Base-by-base conservation (phyloP, 2,888 invertebrate species). In the Keiferia lycopersicella region DNA sequence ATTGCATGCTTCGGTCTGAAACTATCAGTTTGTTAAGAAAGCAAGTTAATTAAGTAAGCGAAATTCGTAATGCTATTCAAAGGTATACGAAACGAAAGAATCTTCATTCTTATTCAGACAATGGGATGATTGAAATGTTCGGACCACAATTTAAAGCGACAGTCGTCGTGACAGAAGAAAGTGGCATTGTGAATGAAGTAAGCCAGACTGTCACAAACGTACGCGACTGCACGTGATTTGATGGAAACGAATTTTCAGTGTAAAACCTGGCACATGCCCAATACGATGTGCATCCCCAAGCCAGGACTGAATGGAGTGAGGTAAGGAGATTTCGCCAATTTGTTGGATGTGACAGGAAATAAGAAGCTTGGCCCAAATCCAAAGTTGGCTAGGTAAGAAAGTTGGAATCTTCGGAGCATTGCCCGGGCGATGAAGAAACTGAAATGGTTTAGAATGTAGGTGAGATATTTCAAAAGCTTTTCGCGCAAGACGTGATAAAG, bases 81-180 rank as follows among this genome's bases (percentile, higher is more conserved):
- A 56, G 53, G n/a, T 56, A 22, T 8, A 30, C 26, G 53, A 26
- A 56, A 56, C 20, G 20, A 56, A 56, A 26, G 22, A 56, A 18
- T 26, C 22, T 7, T n/a, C 7, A 50, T 10, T 26, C 26, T n/a
- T 26, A 30, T 26, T 14, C n/a, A 26, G 30, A 56, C 53, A 56
- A 56, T 56, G 3, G 38, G 30, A 38, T 57, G 34, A 73, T 67
- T 57, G 59, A 65, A n/a, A 68, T 66, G 60, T 65, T 38, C 62
- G 61, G 18, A 62, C 57, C 63, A 38, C 57, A 18, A 38, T 30
- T 20, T 56, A 14, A 57, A 34, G 20, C 38, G 18, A 38, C 38
- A 12, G 20, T 39, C 58, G 38, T 39, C 58, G 38, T 39, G 58
- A 58, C 58, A 58, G 20, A 39, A 20, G 38, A 58, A 58, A 58